Conservation (phyloP, 2,113 vertebrate species). For the Sapajus apella region DNA sequence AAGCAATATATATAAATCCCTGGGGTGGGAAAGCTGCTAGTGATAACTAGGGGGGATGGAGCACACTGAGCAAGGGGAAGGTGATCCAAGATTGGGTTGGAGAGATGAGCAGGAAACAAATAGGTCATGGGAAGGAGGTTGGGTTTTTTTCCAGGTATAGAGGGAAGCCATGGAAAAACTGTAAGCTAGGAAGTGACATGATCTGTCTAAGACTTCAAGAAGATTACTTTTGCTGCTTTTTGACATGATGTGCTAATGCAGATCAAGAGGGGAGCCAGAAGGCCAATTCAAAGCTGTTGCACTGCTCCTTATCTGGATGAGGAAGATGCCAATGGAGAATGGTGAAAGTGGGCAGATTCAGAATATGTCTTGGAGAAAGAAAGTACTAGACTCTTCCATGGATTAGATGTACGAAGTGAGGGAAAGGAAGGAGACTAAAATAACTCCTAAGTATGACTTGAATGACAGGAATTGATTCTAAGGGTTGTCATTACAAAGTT, state of each 20-base stretch:
- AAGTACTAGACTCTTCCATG: neutral
- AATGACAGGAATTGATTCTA: neutral
- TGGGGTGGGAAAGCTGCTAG: neutral
- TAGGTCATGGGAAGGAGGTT: neutral
- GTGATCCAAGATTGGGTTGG: neutral
- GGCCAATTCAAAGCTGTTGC: neutral
- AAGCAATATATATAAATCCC: neutral
- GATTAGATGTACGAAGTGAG: neutral
- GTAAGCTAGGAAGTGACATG: neutral
- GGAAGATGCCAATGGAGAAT: neutral
- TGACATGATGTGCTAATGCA: neutral
- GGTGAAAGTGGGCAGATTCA: neutral
- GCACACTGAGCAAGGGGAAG: neutral
- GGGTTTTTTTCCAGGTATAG: neutral
- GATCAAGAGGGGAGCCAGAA: neutral
- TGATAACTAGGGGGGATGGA: neutral
- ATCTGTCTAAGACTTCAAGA: neutral
- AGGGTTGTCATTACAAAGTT: neutral
- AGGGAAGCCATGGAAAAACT: neutral
- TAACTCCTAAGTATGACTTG: neutral
- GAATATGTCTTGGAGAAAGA: neutral
- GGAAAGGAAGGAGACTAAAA: neutral
- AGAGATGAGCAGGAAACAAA: neutral
- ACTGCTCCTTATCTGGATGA: neutral
- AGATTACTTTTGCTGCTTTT: neutral